These are phyloP conservation scores for Drosophila neotestacea DNA, from an alignment of 2,888 invertebrate species.

Conservation along the genomic window DNA sequence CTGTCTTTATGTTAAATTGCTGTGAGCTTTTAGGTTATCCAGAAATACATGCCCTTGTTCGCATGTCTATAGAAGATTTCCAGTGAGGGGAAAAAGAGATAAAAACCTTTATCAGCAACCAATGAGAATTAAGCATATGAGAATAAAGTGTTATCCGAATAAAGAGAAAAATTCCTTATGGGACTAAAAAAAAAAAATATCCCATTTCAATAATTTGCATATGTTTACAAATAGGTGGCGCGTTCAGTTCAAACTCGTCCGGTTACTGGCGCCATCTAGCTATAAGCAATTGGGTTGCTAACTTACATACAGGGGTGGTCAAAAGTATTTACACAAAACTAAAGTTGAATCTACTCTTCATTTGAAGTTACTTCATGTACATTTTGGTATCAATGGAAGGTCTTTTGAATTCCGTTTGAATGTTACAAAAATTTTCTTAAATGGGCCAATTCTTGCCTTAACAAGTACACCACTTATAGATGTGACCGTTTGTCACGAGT, in stretches of 20 bases:
- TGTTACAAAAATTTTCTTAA: too few relatives aligned
- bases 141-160: background rate
- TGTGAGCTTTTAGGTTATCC: conserved; percentile 9
- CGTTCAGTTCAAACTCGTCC: background rate
- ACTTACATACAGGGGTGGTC: too few relatives aligned
- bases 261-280: conserved; percentile 18
- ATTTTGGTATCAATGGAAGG: too few relatives aligned
- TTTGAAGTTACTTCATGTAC: too few relatives aligned
- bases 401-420: too few relatives aligned
- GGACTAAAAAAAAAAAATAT: background rate
- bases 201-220: background rate
- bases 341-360: too few relatives aligned
- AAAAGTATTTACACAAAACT: too few relatives aligned
- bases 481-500: too few relatives aligned
- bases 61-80: background rate
- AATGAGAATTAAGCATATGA: conserved; percentile 17
- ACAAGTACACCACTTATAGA: too few relatives aligned
- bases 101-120: conserved; percentile 15
- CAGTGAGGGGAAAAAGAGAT: conserved; percentile 39
- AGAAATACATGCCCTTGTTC: background rate
- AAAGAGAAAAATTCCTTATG: conserved; percentile 12
- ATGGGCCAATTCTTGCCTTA: too few relatives aligned
- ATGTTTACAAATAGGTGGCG: conserved; percentile 15
- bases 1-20: background rate
- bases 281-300: background rate